Conservation (phyloP, 1,140 invertebrate species). For the Trachymyrmex septentrionalis region DNA sequence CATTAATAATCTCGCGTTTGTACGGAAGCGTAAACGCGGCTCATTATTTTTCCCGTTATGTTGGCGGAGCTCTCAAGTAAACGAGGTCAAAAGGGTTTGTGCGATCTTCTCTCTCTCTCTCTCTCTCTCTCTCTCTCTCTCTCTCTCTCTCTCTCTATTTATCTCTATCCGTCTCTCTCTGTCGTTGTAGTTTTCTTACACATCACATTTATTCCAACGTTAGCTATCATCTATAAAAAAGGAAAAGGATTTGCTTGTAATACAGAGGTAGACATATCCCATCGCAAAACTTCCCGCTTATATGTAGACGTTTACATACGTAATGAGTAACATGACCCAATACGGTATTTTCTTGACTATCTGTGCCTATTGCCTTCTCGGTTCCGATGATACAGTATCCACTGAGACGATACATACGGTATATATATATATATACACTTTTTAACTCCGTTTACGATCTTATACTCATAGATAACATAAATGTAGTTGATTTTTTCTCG, state of each 20-base stretch:
- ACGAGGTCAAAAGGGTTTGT: neutral
- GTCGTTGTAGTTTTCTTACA: neutral
- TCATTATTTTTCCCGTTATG: constrained; percentile 39
- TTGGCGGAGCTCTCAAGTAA: neutral
- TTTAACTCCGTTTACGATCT: constrained; percentile 40
- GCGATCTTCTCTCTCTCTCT: neutral
- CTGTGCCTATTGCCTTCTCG: neutral
- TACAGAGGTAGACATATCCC: constrained; percentile 5
- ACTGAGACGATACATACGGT: neutral
- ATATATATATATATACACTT: neutral
- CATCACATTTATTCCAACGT: neutral
- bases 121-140: no score
- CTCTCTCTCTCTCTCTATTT: no score
- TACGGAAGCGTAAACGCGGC: constrained; percentile 26
- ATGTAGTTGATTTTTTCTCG: constrained; percentile 40
- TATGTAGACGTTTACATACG: constrained; percentile 9
- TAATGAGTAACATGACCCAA: constrained; percentile 11
- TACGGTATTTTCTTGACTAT: constrained; percentile 8
- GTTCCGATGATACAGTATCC: neutral
- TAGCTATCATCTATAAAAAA: neutral
- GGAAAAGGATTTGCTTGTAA: neutral
- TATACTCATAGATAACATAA: constrained; percentile 11
- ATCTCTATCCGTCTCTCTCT: no score
- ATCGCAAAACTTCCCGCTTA: neutral
- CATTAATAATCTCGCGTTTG: constrained; percentile 27